Base-by-base conservation (phyloP, 1,140 invertebrate species). In the Druon quercuslanigerum region DNA sequence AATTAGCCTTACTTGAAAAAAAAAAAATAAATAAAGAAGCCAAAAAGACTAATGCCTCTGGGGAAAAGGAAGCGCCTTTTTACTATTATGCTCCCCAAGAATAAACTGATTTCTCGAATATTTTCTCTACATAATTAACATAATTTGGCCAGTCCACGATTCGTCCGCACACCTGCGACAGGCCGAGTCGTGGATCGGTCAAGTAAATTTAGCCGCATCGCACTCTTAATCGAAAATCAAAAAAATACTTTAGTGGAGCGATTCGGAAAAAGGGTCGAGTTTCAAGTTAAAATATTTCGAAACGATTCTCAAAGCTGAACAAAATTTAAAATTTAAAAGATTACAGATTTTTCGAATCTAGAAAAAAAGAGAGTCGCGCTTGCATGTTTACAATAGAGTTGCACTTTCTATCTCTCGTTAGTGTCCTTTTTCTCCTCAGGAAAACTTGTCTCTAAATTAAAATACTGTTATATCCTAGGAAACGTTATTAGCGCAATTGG, bases 301-400 rank as follows among this genome's bases (percentile, higher is more conserved):
- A 3, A 33, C 25, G 25, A 33, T 33, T 33, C 5, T 16, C 57
- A 66, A 60, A 25, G 20, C 19, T 66, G 54, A 25, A 56, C 19
- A 56, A 19, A 9, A 25, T 33, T 0, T 5, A 33, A 33, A 33
- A 4, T 33, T 33, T 3, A 33, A 33, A 33, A 33, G 25, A 33
- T 33, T 3, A 33, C 5, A 33, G 25, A 4, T 3, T 33, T 33
- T 33, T 33, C 2, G 25, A 33, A 33, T 33, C 4, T 33, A 33
- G 57, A 13, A 13, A 1, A 33, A 66, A 33, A 33, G 20, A 66
- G 40, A 66, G 40, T 66, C 60, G 60, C 60, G 40, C 60, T 40
- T 40, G 60, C 60, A 66, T 66, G 60, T 66, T 66, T 66, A 66
- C 60, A 66, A 66, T 66, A 66, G 60, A 66, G 60, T 46, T 66